phyloP scores from a whole-genome alignment of 2,797 vertebrate genomes.

The Jordanella pulchra region DNA sequence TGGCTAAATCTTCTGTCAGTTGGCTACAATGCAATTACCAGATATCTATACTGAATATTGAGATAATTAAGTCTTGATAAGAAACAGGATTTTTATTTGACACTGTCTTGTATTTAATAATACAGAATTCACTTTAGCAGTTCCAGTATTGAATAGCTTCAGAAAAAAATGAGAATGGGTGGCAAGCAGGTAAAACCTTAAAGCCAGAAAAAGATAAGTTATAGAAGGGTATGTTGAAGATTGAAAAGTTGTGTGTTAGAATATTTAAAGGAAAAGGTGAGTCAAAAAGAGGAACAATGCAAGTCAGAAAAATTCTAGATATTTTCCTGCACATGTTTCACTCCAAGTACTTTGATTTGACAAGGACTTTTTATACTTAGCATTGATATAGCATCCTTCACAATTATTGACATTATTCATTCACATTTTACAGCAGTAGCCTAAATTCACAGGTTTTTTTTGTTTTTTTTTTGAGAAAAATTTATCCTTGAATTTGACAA shows the following conservation, averaged over 20 bases:
- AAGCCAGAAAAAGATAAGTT: slow-evolving; percentile 1
- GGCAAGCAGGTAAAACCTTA: slow-evolving; percentile 5
- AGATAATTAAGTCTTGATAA: slow-evolving; percentile 29
- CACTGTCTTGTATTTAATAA: slow-evolving; percentile 18
- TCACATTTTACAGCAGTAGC: not conserved
- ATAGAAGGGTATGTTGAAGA: slow-evolving; percentile 20
- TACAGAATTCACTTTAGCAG: slow-evolving; percentile 15
- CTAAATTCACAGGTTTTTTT: not conserved
- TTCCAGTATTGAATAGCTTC: slow-evolving; percentile 1
- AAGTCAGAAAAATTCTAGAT: not conserved
- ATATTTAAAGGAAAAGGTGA: slow-evolving; percentile 14
- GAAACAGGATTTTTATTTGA: slow-evolving; percentile 24
- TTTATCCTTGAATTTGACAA: no score
- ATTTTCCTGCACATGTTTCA: not conserved
- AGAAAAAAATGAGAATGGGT: slow-evolving; percentile 11
- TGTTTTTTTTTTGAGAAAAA: not conserved
- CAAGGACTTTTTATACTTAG: not conserved
- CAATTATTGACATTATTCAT: not conserved
- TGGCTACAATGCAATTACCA: slow-evolving; percentile 28
- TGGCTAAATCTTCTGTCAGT: slow-evolving; percentile 7
- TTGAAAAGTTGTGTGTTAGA: not conserved
- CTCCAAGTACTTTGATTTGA: not conserved
- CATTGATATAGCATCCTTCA: not conserved
- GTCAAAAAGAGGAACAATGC: slow-evolving; percentile 18
- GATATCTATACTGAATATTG: slow-evolving; percentile 38